Conservation (phyloP, 2,888 invertebrate genomes). For the Sceliomorpha sp. region DNA sequence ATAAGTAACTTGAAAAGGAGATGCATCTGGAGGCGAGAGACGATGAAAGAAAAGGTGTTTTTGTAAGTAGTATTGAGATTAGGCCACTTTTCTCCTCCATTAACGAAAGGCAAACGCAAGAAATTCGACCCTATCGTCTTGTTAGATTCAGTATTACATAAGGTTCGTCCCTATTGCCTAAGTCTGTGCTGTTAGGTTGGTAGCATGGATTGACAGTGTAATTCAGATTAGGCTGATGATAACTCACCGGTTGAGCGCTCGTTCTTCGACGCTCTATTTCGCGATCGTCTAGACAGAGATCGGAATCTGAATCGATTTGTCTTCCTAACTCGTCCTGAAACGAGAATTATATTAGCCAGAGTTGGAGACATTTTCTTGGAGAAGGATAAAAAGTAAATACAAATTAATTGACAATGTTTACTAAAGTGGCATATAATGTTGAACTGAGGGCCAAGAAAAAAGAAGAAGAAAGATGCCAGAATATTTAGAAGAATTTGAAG, state of each 20-base stretch:
- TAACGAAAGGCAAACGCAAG: constrained; percentile 14
- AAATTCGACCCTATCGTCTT: constrained; percentile 69
- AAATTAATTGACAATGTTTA: too few relatives aligned
- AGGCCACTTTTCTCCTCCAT: constrained; percentile 42
- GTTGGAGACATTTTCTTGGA: too few relatives aligned
- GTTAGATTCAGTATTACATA: constrained; percentile 78
- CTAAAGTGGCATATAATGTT: too few relatives aligned
- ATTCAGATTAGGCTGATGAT: constrained; percentile 79
- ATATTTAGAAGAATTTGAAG: too few relatives aligned
- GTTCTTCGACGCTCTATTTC: constrained; percentile 76
- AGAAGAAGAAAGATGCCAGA: too few relatives aligned
- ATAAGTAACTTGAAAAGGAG: neutral
- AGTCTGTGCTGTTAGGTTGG: constrained; percentile 76
- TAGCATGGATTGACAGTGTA: constrained; percentile 79
- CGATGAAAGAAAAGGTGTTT: constrained; percentile 27
- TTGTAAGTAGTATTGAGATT: constrained; percentile 45
- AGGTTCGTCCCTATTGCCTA: constrained; percentile 75
- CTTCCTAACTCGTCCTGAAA: constrained; percentile 85
- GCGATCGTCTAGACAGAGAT: constrained; percentile 91
- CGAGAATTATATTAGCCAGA: too few relatives aligned
- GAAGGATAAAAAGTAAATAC: too few relatives aligned
- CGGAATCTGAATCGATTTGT: constrained; percentile 93
- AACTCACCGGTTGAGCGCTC: constrained; percentile 79
- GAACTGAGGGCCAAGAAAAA: too few relatives aligned
- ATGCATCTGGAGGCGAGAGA: constrained; percentile 41